Conservation (phyloP, 2,888 invertebrate genomes). For the Archips crataeganus region DNA sequence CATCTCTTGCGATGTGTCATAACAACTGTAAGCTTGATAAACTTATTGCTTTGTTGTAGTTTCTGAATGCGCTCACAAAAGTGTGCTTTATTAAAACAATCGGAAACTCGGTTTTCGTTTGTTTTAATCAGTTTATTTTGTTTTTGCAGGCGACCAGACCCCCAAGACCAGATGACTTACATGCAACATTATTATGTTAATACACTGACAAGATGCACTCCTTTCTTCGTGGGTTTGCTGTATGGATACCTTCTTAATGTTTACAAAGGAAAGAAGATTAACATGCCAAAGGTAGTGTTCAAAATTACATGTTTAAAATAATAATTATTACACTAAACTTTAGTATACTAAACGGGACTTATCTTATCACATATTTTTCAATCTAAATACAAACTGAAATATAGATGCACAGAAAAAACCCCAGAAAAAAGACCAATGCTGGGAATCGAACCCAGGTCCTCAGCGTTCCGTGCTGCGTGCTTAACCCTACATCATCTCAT, state of each 20-base stretch:
- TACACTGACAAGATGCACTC: slow-evolving; percentile 62
- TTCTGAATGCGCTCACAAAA: neutral
- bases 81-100: neutral
- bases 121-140: neutral
- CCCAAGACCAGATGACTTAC: slow-evolving; percentile 46
- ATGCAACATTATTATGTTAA: slow-evolving; percentile 60
- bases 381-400: no score
- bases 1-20: neutral
- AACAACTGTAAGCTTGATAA: neutral
- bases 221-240: slow-evolving; percentile 70
- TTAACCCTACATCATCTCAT: no score
- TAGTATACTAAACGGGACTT: no score
- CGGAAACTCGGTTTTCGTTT: neutral
- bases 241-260: slow-evolving; percentile 66
- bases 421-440: no score
- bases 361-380: no score
- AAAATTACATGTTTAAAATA: neutral
- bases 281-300: slow-evolving; percentile 56
- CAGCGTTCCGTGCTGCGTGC: no score
- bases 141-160: slow-evolving; percentile 44
- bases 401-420: no score
- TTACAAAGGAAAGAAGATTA: slow-evolving; percentile 51
- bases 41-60: neutral
- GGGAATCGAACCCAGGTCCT: no score
- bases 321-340: no score